Base-by-base conservation (phyloP, 2,113 vertebrate species). In the Danionella cerebrum region DNA sequence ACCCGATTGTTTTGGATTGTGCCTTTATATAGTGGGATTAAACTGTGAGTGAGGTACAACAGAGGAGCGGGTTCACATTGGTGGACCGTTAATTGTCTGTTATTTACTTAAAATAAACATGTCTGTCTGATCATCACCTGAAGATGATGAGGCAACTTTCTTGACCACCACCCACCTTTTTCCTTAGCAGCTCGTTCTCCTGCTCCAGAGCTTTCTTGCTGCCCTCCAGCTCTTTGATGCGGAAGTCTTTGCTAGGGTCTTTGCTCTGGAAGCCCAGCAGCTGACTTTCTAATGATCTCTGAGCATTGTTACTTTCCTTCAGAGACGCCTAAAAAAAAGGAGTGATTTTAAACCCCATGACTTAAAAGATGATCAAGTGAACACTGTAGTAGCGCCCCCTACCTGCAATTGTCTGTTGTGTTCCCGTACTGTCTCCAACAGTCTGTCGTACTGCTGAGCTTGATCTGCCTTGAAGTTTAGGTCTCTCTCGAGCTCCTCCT, bases 391-490 rank as follows among this genome's bases (percentile, higher is more conserved):
- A 36, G 16, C 1, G 19, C 3, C 9, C 11, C 19, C 74, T 85
- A 97, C 96, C 92, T 96, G 94, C 47, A 96, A 90, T 76, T 93
- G 91, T 6, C 85, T 84, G 79, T 94, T 98, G 76, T 94, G 96
- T 55, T 96, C 93, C 18, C 94, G 76, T 14, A 96, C 82, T 2
- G 89, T 86, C 63, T 90, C 86, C 83, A 98, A 21, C 22, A 98
- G 86, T 2, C 79, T 70, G 84, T 96, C 93, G 1, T 97, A 98
- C 74, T 96, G 92, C 65, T 79, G 82, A 0, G 92, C 87, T 84
- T 98, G 95, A 58, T 87, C 87, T 0, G 88, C 89, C 78, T 94
- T 98, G 79, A 96, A 98, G 69, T 82, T 81, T 84, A 98, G 78
- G 27, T 96, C 91, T 77, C 90, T 90, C 81, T 93, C 92, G 72